These are phyloP conservation scores for Nematostella vectensis DNA, from an alignment of 92 coral and sea anemone species.

Conservation along the genomic window DNA sequence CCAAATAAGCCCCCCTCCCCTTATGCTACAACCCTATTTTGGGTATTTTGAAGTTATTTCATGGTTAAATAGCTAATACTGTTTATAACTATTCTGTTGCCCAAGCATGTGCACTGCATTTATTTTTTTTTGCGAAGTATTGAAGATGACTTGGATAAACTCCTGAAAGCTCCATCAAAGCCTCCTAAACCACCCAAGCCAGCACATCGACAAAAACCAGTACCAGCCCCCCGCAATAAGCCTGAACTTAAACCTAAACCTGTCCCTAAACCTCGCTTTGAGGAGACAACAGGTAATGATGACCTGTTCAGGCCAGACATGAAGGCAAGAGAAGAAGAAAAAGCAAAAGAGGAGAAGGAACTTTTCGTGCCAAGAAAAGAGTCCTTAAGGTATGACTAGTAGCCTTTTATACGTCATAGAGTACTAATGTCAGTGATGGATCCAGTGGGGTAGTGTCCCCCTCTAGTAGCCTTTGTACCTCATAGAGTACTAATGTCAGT, in stretches of 20 bases:
- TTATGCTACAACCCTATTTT: no score
- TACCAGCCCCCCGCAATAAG: constrained; percentile 62
- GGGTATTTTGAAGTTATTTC: no score
- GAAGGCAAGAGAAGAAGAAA: constrained; percentile 8
- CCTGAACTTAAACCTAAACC: constrained; percentile 96
- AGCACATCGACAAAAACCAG: constrained; percentile 31
- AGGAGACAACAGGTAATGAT: constrained; percentile 65
- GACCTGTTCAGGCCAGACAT: constrained; percentile 27
- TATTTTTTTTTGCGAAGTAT: constrained; percentile 42
- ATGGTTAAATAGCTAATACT: no score
- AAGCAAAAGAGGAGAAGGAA: constrained; percentile 30
- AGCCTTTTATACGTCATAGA: neutral
- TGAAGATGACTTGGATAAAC: constrained; percentile 88
- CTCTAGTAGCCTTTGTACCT: no score
- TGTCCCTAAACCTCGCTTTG: constrained; percentile 80
- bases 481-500: no score
- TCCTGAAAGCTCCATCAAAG: constrained; percentile 51
- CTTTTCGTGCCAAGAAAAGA: constrained; percentile 62
- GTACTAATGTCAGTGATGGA: no score
- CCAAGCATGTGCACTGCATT: no score
- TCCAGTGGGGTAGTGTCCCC: no score
- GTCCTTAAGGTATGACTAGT: constrained; percentile 43
- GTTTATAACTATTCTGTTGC: no score
- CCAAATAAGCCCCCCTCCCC: no score
- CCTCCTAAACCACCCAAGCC: constrained; percentile 68